These are phyloP conservation scores for Azemiops feae DNA, from an alignment of 2,113 vertebrate genomes.

Conservation along the genomic window DNA sequence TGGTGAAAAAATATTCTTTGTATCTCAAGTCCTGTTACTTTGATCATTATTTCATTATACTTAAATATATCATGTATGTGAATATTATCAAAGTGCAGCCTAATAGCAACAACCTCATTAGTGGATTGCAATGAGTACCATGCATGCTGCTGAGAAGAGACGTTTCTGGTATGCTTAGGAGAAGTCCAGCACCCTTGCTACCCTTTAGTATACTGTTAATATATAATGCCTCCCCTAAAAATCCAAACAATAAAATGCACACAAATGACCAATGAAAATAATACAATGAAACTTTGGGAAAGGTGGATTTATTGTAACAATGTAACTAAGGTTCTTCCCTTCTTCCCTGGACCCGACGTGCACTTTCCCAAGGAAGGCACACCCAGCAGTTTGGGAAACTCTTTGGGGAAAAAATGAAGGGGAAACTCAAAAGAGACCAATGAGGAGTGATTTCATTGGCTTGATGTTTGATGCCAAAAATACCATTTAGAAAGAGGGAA, in stretches of 20 bases:
- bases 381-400: background rate
- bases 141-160: background rate
- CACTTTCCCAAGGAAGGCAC: background rate
- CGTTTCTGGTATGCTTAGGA: background rate
- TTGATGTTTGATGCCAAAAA: background rate
- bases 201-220: background rate
- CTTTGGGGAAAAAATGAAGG: background rate
- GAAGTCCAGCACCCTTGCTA: background rate
- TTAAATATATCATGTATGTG: background rate
- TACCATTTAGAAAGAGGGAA: background rate
- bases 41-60: background rate
- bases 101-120: background rate
- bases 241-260: background rate
- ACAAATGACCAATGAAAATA: background rate
- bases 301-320: background rate
- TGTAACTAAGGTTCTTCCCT: background rate
- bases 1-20: background rate
- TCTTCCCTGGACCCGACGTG: background rate
- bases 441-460: background rate
- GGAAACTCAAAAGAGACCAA: background rate
- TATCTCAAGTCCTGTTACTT: background rate
- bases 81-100: background rate
- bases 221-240: background rate
- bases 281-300: background rate
- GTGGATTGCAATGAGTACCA: background rate